Evolutionary conservation across 64 coral and sea anemone genomes (phyloP).

Genomic region (Catalaphyllia jardinei): DNA sequence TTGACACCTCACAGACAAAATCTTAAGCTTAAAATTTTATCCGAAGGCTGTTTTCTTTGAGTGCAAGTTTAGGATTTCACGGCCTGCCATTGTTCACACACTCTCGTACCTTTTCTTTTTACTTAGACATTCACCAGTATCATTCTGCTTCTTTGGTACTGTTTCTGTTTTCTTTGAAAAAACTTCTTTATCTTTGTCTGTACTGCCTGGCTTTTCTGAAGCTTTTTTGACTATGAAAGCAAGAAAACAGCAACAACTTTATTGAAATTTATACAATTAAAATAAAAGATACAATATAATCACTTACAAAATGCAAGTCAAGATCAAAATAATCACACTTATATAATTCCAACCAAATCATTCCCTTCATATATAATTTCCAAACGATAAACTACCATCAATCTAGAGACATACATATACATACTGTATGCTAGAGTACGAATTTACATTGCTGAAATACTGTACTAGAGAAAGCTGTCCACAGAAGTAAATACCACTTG

Average conservation of each 20-base stretch:
- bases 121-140: neutral
- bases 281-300: too few relatives aligned
- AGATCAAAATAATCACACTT: neutral
- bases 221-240: neutral
- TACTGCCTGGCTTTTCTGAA: neutral
- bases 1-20: too few relatives aligned
- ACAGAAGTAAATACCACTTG: too few relatives aligned
- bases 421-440: too few relatives aligned
- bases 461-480: neutral
- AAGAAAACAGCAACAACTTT: neutral
- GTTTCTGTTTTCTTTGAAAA: neutral
- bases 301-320: too few relatives aligned
- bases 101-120: constrained; percentile 11
- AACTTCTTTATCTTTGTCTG: neutral
- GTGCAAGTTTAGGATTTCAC: too few relatives aligned
- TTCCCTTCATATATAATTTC: too few relatives aligned
- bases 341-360: neutral
- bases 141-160: neutral
- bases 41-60: too few relatives aligned
- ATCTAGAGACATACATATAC: too few relatives aligned
- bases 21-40: too few relatives aligned
- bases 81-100: too few relatives aligned
- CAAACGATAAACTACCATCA: too few relatives aligned
- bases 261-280: neutral
- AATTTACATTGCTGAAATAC: neutral